A percentile compares a stretch with the other conserved stretches of the same genome.
These are phyloP conservation scores for Tolmerus cingulatus DNA, from an alignment of 2,888 invertebrate genomes.

Conservation along the genomic window DNA sequence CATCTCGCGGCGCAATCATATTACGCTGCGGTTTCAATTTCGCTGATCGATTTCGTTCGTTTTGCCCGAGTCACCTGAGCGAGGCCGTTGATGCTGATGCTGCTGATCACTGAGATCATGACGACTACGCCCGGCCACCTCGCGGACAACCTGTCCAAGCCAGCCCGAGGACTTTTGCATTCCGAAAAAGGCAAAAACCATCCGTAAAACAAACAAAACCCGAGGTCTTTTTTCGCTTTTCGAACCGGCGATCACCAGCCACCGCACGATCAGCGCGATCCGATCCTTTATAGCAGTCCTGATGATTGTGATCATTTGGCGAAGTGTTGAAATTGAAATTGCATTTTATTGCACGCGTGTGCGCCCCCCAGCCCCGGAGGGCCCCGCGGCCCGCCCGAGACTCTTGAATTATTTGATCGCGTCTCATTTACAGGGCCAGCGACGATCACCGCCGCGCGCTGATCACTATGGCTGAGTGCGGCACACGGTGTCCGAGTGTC, in stretches of 20 bases:
- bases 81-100: not conserved
- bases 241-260: not conserved
- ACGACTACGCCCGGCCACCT: not conserved
- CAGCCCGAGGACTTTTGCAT: conserved; percentile 1
- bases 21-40: conserved; percentile 33
- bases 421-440: conserved; percentile 17
- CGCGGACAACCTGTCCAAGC: conserved; percentile 35
- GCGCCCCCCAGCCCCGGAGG: not conserved
- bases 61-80: conserved; percentile 28
- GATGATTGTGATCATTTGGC: conserved; percentile 49
- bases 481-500: not conserved
- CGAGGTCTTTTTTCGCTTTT: not conserved
- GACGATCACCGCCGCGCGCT: not conserved
- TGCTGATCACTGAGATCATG: not conserved
- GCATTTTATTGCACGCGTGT: conserved; percentile 49
- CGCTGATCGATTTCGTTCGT: conserved; percentile 31
- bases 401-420: conserved; percentile 12
- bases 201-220: conserved; percentile 46
- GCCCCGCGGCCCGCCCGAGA: not conserved
- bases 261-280: conserved; percentile 36
- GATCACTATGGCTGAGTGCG: conserved; percentile 4
- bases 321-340: conserved; percentile 50
- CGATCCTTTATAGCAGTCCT: conserved; percentile 43
- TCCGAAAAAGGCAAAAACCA: conserved; percentile 35
- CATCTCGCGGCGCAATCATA: conserved; percentile 16